These are phyloP conservation scores for Pelmatolapia mariae DNA, from an alignment of 2,113 vertebrate genomes.

Conservation along the genomic window DNA sequence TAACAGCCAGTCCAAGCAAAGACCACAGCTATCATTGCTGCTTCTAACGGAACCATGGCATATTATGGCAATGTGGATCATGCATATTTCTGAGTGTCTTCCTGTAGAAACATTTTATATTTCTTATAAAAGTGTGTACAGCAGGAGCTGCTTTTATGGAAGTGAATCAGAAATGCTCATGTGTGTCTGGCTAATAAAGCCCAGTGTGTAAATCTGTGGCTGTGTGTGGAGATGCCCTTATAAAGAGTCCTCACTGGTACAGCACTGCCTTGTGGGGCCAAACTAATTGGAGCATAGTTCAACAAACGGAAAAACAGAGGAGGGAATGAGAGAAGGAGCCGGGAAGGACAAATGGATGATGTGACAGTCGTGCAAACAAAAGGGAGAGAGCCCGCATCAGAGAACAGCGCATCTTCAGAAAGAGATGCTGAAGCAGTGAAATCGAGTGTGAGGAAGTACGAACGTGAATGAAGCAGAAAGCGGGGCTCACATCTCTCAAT, in stretches of 20 bases:
- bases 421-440: background rate
- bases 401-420: background rate
- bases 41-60: accelerated
- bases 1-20: background rate
- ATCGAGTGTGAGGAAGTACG: background rate
- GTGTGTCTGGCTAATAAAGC: background rate
- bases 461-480: background rate
- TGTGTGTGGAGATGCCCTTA: slow-evolving; percentile 19
- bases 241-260: slow-evolving; percentile 32
- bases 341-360: slow-evolving; percentile 10
- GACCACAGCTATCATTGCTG: background rate
- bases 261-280: slow-evolving; percentile 38
- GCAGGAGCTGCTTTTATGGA: background rate
- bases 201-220: background rate
- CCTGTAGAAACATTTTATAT: accelerated
- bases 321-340: background rate
- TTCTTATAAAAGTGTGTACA: accelerated
- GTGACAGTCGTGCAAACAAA: background rate
- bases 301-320: slow-evolving; percentile 9
- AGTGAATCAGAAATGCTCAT: background rate
- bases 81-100: background rate
- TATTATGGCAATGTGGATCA: background rate
- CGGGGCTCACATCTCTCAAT: background rate
- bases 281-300: slow-evolving; percentile 50
- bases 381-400: background rate